A percentile compares a stretch with the other conserved stretches of the same genome.
Conservation (phyloP, 37 sponge, comb jelly and placozoan genomes). For the Amphimedon queenslandica region DNA sequence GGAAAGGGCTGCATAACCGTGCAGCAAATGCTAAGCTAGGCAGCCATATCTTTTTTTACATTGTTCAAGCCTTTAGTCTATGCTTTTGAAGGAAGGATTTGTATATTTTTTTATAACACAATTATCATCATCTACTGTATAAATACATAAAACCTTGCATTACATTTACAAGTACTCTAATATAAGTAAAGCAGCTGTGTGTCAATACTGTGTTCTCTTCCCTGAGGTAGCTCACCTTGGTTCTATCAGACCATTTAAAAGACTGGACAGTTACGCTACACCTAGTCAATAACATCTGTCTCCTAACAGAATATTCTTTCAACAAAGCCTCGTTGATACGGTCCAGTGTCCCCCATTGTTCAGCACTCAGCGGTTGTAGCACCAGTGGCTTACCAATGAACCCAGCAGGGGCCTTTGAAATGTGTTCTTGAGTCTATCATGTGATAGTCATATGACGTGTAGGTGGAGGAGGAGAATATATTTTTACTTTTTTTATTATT, state of each 20-base stretch:
- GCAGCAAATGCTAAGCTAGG: too few relatives aligned
- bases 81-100: too few relatives aligned
- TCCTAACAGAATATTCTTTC: slow-evolving; percentile 64
- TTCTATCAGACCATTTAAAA: slow-evolving; percentile 74
- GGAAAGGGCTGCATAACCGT: too few relatives aligned
- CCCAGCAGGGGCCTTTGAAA: slow-evolving; percentile 18
- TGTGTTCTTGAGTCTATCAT: slow-evolving; percentile 19
- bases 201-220: too few relatives aligned
- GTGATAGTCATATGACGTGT: neutral
- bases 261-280: slow-evolving; percentile 90
- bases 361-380: slow-evolving; percentile 32
- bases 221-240: slow-evolving; percentile 90
- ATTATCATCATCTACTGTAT: too few relatives aligned
- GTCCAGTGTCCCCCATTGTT: slow-evolving; percentile 69
- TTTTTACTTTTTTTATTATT: slow-evolving; percentile 59
- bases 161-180: too few relatives aligned
- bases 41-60: too few relatives aligned
- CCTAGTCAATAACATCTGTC: slow-evolving; percentile 82
- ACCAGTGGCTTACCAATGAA: slow-evolving; percentile 22
- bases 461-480: neutral
- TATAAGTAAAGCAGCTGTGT: too few relatives aligned
- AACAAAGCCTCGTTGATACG: slow-evolving; percentile 60
- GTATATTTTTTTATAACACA: too few relatives aligned
- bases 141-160: too few relatives aligned
- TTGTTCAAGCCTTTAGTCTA: too few relatives aligned